A percentile compares a stretch with the other conserved stretches of the same genome.
These are phyloP conservation scores for Planiliza haematocheilus DNA, from an alignment of 2,113 vertebrate genomes.

Conservation along the genomic window DNA sequence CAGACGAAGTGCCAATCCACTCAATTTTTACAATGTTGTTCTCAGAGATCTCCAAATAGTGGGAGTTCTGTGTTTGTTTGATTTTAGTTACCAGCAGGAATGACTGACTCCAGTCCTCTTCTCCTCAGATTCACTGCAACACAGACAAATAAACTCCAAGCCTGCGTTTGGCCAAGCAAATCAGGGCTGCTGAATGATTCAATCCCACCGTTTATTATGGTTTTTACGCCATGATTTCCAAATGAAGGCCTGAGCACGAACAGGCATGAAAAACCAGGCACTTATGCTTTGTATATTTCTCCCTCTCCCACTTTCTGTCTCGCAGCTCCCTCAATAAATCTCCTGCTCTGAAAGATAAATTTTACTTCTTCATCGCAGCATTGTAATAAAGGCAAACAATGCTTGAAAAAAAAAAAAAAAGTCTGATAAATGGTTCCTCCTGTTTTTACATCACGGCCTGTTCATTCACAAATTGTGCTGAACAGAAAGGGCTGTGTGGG, in stretches of 20 bases:
- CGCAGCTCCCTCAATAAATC: constrained; percentile 48
- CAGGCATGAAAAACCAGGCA: constrained; percentile 60
- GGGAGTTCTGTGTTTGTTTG: constrained; percentile 51
- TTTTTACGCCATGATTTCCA: constrained; percentile 72
- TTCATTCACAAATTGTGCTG: constrained; percentile 44
- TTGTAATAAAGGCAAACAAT: constrained; percentile 53
- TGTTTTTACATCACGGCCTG: constrained; percentile 24
- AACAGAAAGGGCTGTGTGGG: constrained; percentile 63
- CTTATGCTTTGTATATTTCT: constrained; percentile 70
- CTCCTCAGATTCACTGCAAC: constrained; percentile 65
- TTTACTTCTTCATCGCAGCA: not conserved
- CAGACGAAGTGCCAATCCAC: constrained; percentile 47
- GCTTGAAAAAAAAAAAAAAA: constrained; percentile 23
- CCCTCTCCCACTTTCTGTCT: constrained; percentile 49
- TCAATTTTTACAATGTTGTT: constrained; percentile 49
- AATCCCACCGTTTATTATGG: constrained; percentile 78
- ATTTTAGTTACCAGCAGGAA: constrained; percentile 39
- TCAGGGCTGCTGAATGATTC: constrained; percentile 77
- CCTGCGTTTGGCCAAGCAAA: constrained; percentile 71
- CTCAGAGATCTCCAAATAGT: constrained; percentile 56
- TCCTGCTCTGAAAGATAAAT: constrained; percentile 57
- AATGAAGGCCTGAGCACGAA: constrained; percentile 69
- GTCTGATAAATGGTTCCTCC: constrained; percentile 16
- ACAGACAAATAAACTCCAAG: constrained; percentile 77
- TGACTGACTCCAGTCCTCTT: constrained; percentile 59